Evolutionary conservation across 2,797 vertebrate genomes (phyloP), one percentile per base, ranked within the genome.

Genomic region (Diceros bicornis): DNA sequence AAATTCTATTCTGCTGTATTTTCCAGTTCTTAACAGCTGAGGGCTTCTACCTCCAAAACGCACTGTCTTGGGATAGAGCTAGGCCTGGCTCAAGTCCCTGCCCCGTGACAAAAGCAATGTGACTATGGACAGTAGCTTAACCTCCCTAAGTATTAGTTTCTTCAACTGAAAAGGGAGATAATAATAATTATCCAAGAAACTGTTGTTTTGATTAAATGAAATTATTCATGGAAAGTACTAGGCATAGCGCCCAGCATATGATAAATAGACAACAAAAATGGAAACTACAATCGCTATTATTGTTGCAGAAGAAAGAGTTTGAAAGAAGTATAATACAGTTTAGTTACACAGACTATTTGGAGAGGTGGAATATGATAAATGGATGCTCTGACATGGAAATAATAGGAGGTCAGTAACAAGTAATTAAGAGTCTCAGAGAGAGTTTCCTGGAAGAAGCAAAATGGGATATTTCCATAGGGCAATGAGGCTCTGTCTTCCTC

Each of bases 231-330:
- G 21, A n/a, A 93, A 79, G 4, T 57, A 34, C 17, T n/a, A 71
- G 66, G 20, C 29, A 21, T 68, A 57, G 11, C 77, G 2, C 25
- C 44, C 52, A 20, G 27, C 10, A 16, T n/a, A 11, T 29, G 29
- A 69, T 34, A 91, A 91, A 64, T 59, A 61, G 37, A 9, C 17
- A 92, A 25, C 41, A 95, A 95, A 95, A 95, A 71, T 57, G 27
- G n/a, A 74, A 92, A 62, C 12, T 44, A 7, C 50, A 29, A 0
- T 77, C 50, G 4, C 34, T 61, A 17, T 83, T 79, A 47, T 64
- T 93, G 78, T 75, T 93, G 17, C 32, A 61, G 41, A 87, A 84
- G 34, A n/a, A 79, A 23, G 29, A 50, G n/a, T 84, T 87, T 87
- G 79, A 75, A 64, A 94, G 57, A 84, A 57, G 4, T 71, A 37